Conservation (phyloP, 2,113 vertebrate species). For the Solenodon paradoxus region DNA sequence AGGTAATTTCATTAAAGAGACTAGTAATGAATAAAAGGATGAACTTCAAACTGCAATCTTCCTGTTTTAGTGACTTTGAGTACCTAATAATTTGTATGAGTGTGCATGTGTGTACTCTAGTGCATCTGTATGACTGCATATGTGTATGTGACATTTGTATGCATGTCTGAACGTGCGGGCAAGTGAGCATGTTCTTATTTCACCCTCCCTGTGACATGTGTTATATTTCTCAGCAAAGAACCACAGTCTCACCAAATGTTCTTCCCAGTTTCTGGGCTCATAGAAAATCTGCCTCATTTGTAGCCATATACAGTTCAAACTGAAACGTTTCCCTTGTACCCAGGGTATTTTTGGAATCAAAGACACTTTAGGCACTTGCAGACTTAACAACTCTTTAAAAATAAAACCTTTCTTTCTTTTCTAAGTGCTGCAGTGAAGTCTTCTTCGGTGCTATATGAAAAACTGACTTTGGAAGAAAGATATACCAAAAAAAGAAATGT, state of each 20-base stretch:
- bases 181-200: not conserved
- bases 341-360: slow-evolving; percentile 58
- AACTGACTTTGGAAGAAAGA: slow-evolving; percentile 49
- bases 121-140: not conserved
- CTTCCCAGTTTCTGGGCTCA: not conserved
- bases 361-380: slow-evolving; percentile 51
- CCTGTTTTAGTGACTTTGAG: not conserved
- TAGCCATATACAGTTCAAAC: not conserved
- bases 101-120: not conserved
- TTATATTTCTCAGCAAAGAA: not conserved
- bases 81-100: not conserved
- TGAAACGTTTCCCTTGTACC: not conserved
- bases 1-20: not conserved
- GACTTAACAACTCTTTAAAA: slow-evolving; percentile 66
- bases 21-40: not conserved
- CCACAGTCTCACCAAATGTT: not conserved
- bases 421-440: not conserved
- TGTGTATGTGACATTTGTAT: not conserved
- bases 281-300: slow-evolving; percentile 16
- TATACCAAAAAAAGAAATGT: slow-evolving; percentile 26
- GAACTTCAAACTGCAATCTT: not conserved
- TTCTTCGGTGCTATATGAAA: slow-evolving; percentile 49
- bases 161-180: not conserved
- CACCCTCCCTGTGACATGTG: not conserved
- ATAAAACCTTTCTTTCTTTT: slow-evolving; percentile 58